These are phyloP conservation scores for Sardina pilchardus DNA, from an alignment of 2,113 vertebrate species.

Conservation along the genomic window DNA sequence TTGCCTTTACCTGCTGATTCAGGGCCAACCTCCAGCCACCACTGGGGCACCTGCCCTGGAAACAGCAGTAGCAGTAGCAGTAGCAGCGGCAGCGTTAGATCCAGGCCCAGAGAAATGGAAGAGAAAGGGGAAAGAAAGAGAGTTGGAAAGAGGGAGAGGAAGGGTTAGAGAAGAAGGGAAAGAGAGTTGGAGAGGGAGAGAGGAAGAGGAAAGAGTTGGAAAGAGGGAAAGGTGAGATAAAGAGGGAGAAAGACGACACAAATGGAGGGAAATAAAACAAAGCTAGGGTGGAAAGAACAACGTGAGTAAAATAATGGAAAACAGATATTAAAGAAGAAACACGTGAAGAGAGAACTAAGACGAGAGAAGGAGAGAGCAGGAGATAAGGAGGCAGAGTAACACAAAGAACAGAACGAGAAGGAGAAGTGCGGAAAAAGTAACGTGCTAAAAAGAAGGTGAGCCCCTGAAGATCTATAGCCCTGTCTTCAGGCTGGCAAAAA, in stretches of 20 bases:
- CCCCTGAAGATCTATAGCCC: neutral
- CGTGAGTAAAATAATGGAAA: too few species aligned
- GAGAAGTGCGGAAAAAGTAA: neutral
- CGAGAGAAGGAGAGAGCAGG: neutral
- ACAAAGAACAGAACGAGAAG: neutral
- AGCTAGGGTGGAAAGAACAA: too few species aligned
- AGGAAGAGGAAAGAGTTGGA: neutral
- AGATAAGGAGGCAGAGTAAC: neutral
- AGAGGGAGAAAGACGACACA: too few species aligned
- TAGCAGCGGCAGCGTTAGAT: neutral
- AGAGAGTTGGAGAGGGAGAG: neutral
- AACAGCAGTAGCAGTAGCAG: neutral
- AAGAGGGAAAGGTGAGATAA: neutral
- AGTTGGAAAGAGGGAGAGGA: neutral
- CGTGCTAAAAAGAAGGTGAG: neutral
- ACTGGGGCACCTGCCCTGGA: neutral
- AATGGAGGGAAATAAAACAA: neutral
- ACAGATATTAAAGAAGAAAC: neutral
- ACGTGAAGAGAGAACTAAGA: neutral
- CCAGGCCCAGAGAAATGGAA: neutral
- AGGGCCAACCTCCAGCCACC: neutral
- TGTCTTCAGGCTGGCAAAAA: slow-evolving; percentile 2
- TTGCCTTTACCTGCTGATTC: slow-evolving; percentile 6
- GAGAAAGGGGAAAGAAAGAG: neutral
- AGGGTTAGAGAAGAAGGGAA: neutral